phyloP scores from a whole-genome alignment of 2,113 vertebrate genomes.

The Lycaon pictus region DNA sequence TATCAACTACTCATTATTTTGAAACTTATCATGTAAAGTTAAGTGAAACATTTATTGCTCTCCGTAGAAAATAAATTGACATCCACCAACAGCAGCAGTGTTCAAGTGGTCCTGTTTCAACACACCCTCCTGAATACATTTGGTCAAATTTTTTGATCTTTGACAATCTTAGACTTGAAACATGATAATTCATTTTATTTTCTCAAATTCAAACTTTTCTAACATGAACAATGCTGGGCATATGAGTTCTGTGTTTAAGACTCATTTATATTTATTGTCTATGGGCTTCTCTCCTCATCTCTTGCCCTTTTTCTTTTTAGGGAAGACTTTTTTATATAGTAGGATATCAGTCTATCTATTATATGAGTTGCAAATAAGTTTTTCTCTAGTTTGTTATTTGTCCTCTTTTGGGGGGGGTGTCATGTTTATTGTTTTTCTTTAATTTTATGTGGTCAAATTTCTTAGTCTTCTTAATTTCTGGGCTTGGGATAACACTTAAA shows the following conservation, averaged over 20 bases:
- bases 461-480: neutral
- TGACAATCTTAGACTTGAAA: neutral
- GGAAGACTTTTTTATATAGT: neutral
- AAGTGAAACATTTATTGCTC: neutral
- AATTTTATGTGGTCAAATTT: neutral
- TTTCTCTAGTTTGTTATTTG: neutral
- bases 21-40: neutral
- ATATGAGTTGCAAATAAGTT: neutral
- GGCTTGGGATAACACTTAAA: neutral
- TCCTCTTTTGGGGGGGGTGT: neutral
- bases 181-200: neutral
- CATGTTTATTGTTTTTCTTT: neutral
- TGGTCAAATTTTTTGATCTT: neutral
- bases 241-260: neutral
- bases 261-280: neutral
- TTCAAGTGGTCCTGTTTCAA: neutral
- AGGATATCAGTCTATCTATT: neutral
- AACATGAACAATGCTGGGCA: neutral
- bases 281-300: neutral
- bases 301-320: neutral
- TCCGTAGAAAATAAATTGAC: neutral
- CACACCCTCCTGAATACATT: rapidly evolving
- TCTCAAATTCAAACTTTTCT: slow-evolving; percentile 9
- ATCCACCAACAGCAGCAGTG: neutral
- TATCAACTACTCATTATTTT: slow-evolving; percentile 59